phyloP scores from a whole-genome alignment of 2,113 vertebrate species.

The Guaruba guarouba region DNA sequence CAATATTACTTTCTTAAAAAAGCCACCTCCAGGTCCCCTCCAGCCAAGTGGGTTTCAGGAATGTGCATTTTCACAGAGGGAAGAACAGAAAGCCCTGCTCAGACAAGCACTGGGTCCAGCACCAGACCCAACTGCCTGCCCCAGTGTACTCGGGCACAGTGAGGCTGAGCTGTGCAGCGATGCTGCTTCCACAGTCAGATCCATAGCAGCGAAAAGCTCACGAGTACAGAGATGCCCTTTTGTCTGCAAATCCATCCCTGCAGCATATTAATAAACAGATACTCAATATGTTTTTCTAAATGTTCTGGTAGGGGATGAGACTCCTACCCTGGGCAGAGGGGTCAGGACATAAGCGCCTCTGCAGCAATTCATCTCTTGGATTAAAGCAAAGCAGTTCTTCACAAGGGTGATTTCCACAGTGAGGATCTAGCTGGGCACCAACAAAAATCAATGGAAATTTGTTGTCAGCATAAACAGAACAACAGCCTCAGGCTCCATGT shows the following conservation, averaged over 20 bases:
- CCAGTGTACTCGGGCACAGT: rapidly evolving
- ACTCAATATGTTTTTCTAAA: not conserved
- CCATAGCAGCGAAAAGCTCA: not conserved
- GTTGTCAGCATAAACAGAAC: not conserved
- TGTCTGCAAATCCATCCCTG: not conserved
- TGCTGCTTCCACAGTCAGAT: not conserved
- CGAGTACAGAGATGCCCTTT: not conserved
- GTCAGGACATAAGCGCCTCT: not conserved
- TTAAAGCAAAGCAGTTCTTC: not conserved
- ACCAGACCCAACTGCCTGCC: not conserved
- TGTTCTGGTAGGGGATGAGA: not conserved
- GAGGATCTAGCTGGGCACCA: not conserved
- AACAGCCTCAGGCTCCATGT: rapidly evolving
- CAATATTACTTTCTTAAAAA: not conserved
- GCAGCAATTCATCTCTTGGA: not conserved
- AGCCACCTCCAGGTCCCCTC: not conserved
- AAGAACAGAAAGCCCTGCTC: not conserved
- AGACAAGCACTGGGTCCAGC: rapidly evolving
- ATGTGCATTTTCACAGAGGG: not conserved
- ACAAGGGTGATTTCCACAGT: not conserved
- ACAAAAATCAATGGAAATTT: not conserved
- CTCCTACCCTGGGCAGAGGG: not conserved
- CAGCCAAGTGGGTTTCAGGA: not conserved
- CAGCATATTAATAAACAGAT: not conserved
- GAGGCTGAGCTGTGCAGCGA: rapidly evolving